These are phyloP conservation scores for Calonectris borealis DNA, from an alignment of 2,113 vertebrate species.

Conservation along the genomic window DNA sequence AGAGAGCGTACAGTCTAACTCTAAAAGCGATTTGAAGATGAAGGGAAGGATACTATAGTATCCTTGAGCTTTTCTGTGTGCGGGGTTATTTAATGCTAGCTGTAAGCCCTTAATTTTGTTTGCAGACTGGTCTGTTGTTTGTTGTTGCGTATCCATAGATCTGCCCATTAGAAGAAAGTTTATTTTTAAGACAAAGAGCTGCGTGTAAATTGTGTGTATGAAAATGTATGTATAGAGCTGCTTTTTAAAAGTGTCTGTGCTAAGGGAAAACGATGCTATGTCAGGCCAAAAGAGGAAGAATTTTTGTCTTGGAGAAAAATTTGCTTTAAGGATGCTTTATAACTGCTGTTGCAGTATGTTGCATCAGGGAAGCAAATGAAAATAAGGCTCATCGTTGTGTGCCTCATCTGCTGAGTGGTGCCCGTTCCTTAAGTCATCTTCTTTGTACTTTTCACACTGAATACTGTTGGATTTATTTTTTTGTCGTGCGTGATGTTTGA, in stretches of 20 bases:
- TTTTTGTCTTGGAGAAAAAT: not conserved
- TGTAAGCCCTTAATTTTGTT: not conserved
- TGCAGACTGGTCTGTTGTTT: not conserved
- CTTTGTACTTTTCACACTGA: not conserved
- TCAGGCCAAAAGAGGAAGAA: not conserved
- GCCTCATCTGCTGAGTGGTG: not conserved
- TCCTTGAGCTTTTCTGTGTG: not conserved
- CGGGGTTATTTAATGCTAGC: not conserved
- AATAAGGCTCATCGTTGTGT: accelerated
- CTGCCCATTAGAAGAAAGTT: not conserved
- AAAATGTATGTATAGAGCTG: not conserved
- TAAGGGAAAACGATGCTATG: not conserved
- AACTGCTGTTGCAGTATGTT: too few species aligned
- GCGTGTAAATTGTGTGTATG: not conserved
- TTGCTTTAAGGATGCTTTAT: not conserved
- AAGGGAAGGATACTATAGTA: not conserved
- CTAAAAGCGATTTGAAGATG: not conserved
- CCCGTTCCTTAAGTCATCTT: not conserved
- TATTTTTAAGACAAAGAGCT: not conserved
- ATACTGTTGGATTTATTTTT: accelerated
- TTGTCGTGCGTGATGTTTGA: accelerated
- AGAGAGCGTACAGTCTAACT: not conserved
- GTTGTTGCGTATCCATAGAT: not conserved
- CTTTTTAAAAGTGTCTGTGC: not conserved
- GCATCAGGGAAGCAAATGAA: not conserved